Evolutionary conservation across 2,113 vertebrate genomes (phyloP), one percentile per base, ranked within the genome.

Genomic region (Python bivittatus): DNA sequence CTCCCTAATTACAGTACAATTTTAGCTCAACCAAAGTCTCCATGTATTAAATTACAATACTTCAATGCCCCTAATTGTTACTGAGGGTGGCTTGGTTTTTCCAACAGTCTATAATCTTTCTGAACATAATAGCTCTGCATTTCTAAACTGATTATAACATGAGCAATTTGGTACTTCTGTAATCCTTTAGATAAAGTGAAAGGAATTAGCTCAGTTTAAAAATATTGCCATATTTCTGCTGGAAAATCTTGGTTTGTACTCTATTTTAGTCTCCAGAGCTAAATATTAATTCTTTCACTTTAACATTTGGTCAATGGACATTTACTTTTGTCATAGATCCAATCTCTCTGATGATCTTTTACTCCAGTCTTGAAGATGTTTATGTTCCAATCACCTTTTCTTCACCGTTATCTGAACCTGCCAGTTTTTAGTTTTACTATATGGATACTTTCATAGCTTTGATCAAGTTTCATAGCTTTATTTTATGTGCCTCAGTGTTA

Each of bases 61-160:
- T 68, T 23, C 48, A 88, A 38, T 17, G 64, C 44, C 85, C 56
- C 25, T 86, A 89, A 93, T 94, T 95, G 93, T 93, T 84, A 94
- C 60, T 95, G 88, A 91, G 88, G 95, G 56, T 72, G 17, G 4
- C 90, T 94, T 92, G 17, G 8, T 91, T 95, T 92, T 95, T 15
- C 88, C 42, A 94, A 84, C 90, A 89, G 42, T 0, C 1, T 52
- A 4, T 44, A 84, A 29, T 58, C 87, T 54, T 88, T 84, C 3
- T 92, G 54, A 84, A 61, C 20, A 48, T 87, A 91, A 23, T 38
- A 90, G 94, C 91, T 93, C 93, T 92, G 72, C 95, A 56, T 94
- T 54, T 95, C 25, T 91, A 84, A 91, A 91, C 57, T 87, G 88
- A 89, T 38, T 56, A 57, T 23, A 60, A 89, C 13, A 83, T 72